Conservation (phyloP, 2,888 invertebrate genomes). For the Diplolepis rosae region DNA sequence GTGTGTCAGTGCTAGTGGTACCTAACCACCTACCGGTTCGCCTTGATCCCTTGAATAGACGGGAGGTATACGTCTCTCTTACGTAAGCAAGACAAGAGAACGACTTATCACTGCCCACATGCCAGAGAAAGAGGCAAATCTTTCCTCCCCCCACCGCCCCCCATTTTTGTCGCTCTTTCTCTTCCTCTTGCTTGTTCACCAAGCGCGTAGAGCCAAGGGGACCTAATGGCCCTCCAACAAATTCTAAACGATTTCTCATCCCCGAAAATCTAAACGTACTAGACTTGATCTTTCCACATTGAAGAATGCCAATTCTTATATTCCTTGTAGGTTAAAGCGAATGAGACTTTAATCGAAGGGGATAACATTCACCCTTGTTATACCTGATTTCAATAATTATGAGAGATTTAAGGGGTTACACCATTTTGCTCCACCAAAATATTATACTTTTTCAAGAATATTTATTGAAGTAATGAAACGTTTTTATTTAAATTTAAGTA, state of each 20-base stretch:
- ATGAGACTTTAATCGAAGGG: background rate
- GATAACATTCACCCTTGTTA: background rate
- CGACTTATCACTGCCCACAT: conserved; percentile 12
- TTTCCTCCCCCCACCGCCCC: background rate
- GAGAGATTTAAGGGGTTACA: background rate
- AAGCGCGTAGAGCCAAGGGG: background rate
- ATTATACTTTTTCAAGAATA: too few species aligned
- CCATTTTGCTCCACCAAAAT: too few species aligned
- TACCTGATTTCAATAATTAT: background rate
- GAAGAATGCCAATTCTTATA: conserved; percentile 19
- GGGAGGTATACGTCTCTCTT: conserved; percentile 61
- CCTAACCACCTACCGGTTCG: conserved; percentile 63
- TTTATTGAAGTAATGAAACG: too few species aligned
- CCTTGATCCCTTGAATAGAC: conserved; percentile 70
- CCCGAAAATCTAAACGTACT: conserved; percentile 7
- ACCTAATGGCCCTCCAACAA: conserved; percentile 32
- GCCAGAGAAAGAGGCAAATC: conserved; percentile 9
- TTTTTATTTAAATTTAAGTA: too few species aligned
- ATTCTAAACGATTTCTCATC: conserved; percentile 25
- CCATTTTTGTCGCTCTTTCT: conserved; percentile 32
- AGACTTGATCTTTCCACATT: conserved; percentile 27
- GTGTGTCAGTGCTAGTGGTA: conserved; percentile 50
- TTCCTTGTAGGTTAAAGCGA: conserved; percentile 23
- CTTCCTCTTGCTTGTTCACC: background rate
- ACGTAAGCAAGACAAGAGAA: conserved; percentile 49